A percentile compares a stretch with the other conserved stretches of the same genome.
These are phyloP conservation scores for Papilio xuthus DNA, from an alignment of 1,140 invertebrate species.

Conservation along the genomic window DNA sequence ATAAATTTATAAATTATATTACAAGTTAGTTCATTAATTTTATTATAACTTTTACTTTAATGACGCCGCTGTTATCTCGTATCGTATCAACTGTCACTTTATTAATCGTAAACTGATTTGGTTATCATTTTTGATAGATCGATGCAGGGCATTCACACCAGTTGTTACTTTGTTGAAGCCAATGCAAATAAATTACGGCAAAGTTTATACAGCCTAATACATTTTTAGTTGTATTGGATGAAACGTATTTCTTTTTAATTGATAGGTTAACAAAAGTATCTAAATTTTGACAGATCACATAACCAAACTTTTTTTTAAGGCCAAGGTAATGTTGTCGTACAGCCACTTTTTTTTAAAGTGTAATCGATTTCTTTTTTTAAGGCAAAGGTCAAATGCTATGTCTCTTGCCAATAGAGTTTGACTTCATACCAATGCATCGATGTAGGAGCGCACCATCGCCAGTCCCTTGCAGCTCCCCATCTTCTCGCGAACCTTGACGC, in stretches of 20 bases:
- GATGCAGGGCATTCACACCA: conserved; percentile 1
- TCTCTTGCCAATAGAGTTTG: background rate
- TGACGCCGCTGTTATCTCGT: conserved; percentile 10
- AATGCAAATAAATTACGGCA: background rate
- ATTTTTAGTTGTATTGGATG: too few relatives aligned
- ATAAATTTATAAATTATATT: too few relatives aligned
- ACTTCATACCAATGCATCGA: conserved; percentile 63
- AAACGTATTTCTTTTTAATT: too few relatives aligned
- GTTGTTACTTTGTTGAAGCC: background rate
- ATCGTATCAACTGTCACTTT: conserved; percentile 7
- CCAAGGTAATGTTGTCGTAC: background rate
- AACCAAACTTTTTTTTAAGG: background rate
- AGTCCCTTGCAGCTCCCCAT: conserved; percentile 68
- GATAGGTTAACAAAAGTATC: background rate
- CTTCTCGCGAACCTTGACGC: conserved; percentile 70
- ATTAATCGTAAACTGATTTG: conserved; percentile 26
- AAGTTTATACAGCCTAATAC: background rate
- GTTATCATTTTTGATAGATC: background rate
- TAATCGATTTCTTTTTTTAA: background rate
- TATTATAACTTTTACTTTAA: background rate
- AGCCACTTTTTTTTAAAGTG: background rate
- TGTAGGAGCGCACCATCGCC: conserved; percentile 67
- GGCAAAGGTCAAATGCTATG: background rate
- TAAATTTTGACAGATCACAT: background rate
- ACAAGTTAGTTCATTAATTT: background rate